A percentile compares a stretch with the other conserved stretches of the same genome.
Evolutionary conservation across 2,888 invertebrate genomes (phyloP).

Genomic region (Deilephila elpenor): DNA sequence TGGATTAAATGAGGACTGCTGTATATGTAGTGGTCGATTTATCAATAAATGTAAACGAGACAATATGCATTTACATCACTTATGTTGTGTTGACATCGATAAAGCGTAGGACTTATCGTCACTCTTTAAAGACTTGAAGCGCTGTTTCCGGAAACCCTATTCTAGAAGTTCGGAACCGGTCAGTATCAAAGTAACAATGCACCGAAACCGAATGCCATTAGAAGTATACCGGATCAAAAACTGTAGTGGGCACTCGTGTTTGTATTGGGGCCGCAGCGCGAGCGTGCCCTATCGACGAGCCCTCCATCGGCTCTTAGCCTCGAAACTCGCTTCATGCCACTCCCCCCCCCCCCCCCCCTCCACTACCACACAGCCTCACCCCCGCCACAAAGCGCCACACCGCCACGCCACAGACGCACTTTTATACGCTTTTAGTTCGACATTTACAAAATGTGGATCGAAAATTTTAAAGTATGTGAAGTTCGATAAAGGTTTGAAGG

Average conservation of each 20-base stretch:
- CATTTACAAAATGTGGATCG: neutral
- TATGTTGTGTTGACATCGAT: too few relatives aligned
- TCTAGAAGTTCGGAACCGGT: neutral
- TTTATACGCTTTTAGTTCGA: neutral
- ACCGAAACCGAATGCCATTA: constrained; percentile 9
- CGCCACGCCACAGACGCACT: neutral
- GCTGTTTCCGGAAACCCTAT: neutral
- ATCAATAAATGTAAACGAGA: too few relatives aligned
- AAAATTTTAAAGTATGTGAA: too few relatives aligned
- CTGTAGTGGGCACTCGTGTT: constrained; percentile 24
- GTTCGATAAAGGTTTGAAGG: too few relatives aligned
- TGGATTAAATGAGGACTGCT: too few relatives aligned
- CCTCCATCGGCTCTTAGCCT: constrained; percentile 30
- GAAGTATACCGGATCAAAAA: constrained; percentile 23
- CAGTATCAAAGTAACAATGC: constrained; percentile 19
- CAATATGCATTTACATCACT: too few relatives aligned
- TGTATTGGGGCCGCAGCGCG: constrained; percentile 27
- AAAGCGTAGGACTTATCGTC: too few relatives aligned
- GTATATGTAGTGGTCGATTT: too few relatives aligned
- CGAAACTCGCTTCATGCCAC: constrained; percentile 21
- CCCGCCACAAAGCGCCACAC: neutral
- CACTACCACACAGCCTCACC: neutral
- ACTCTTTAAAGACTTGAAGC: too few relatives aligned
- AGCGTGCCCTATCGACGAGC: constrained; percentile 26
- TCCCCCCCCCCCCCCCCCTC: constrained; percentile 13